These are phyloP conservation scores for Rhogogaster chlorosoma DNA, from an alignment of 2,888 invertebrate genomes.

Conservation along the genomic window DNA sequence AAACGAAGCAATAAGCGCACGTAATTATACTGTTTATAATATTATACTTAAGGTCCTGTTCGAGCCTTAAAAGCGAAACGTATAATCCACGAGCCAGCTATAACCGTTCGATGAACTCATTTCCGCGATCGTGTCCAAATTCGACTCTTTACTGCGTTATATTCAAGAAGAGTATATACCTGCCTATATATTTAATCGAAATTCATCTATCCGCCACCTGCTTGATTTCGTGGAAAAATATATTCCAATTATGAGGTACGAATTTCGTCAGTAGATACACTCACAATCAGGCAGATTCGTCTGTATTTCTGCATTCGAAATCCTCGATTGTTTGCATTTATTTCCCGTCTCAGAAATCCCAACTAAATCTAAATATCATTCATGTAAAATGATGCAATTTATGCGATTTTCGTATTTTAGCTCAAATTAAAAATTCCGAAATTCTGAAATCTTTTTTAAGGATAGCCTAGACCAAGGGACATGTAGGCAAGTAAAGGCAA, in stretches of 20 bases:
- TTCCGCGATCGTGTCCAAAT: conserved; percentile 28
- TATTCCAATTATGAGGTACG: not conserved
- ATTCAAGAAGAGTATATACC: not conserved
- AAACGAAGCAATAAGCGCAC: not conserved
- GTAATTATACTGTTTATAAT: not conserved
- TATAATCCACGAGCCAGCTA: not conserved
- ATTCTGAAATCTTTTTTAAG: not conserved
- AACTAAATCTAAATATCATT: not conserved
- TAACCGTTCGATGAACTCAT: conserved; percentile 32
- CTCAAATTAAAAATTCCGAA: not conserved
- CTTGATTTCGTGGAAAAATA: not conserved
- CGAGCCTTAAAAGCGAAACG: not conserved
- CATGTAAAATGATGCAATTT: not conserved
- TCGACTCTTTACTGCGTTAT: conserved; percentile 24
- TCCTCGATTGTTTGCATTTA: not conserved
- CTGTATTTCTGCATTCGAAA: no score
- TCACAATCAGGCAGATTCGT: no score
- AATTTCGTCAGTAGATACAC: not conserved
- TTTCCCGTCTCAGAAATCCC: not conserved
- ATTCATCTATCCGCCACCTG: not conserved
- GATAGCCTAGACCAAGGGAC: not conserved
- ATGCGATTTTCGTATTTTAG: not conserved
- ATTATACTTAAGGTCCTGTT: not conserved
- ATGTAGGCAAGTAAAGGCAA: not conserved
- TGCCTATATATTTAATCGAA: not conserved